Conservation (phyloP, 2,113 vertebrate genomes). For the Podarcis cretensis region DNA sequence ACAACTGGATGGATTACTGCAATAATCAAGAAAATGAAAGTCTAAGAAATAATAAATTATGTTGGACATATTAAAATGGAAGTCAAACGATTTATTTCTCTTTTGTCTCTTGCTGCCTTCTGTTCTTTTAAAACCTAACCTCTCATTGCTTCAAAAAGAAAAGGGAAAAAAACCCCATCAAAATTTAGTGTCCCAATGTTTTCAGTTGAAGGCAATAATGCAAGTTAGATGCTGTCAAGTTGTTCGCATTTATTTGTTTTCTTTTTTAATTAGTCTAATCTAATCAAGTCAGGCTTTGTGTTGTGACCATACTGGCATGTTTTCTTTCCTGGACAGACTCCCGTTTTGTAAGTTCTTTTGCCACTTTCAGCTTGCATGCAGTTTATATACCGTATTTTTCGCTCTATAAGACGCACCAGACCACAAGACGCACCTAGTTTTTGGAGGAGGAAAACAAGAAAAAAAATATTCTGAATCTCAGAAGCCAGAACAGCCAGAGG, state of each 20-base stretch:
- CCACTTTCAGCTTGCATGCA: background rate
- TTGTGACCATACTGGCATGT: background rate
- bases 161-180: background rate
- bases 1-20: background rate
- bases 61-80: background rate
- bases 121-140: background rate
- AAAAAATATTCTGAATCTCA: too few relatives aligned
- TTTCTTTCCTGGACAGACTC: background rate
- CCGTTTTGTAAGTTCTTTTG: too few relatives aligned
- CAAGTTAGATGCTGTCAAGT: background rate
- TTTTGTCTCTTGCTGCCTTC: background rate
- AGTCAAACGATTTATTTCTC: background rate
- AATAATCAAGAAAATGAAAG: background rate
- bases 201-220: background rate
- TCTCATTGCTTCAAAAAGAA: background rate
- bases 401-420: too few relatives aligned
- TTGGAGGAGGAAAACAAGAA: too few relatives aligned
- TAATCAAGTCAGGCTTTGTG: too few relatives aligned
- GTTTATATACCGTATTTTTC: background rate
- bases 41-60: background rate
- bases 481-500: too few relatives aligned
- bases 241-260: background rate
- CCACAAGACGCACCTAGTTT: too few relatives aligned
- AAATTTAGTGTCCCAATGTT: too few relatives aligned
- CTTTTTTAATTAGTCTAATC: background rate